Evolutionary conservation across 2,113 vertebrate genomes (phyloP), one percentile per base, ranked within the genome.

Genomic region (Saiga tatarica): DNA sequence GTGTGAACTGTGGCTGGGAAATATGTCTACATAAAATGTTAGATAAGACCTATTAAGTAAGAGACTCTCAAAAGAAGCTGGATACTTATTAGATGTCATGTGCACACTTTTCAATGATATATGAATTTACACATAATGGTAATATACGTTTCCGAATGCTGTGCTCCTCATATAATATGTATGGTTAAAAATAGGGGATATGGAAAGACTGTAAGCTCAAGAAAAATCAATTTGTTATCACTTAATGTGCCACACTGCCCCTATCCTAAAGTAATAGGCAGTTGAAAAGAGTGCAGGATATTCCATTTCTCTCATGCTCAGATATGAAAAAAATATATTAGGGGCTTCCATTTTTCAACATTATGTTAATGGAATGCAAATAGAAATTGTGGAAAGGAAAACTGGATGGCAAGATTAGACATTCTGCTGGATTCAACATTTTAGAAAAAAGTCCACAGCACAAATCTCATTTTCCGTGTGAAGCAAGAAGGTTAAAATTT

Each of bases 311-410:
- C 36, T 93, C 95, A 55, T 95, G 76, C 39, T 96, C 21, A 53
- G 17, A 89, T 97, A 94, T 26, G 62, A 95, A 79, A 89, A 82
- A 92, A 92, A 97, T 92, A 74, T 17, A 94, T 74, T 91, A 87
- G 13, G 87, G 92, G 17, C 74, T 95, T 94, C 6, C 17, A 62
- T 97, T 98, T 98, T 97, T 98, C 91, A 98, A 45, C 36, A 47
- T 96, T 97, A 96, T 98, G 92, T 13, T 98, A 97, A 98, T 97
- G 26, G 25, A 84, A 97, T 98, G 86, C 97, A 88, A 97, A 95
- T 92, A 94, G 89, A 97, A 96, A 95, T 86, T 85, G 28, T 76
- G 86, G 89, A 94, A 97, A 96, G 8, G 71, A 92, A 95, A 96
- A 62, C n/a, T 60, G 7, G n/a, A 82, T 86, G 50, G 64, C 71